Evolutionary conservation across 2,113 vertebrate species (phyloP).

Genomic region (Marcusenius ussheri): DNA sequence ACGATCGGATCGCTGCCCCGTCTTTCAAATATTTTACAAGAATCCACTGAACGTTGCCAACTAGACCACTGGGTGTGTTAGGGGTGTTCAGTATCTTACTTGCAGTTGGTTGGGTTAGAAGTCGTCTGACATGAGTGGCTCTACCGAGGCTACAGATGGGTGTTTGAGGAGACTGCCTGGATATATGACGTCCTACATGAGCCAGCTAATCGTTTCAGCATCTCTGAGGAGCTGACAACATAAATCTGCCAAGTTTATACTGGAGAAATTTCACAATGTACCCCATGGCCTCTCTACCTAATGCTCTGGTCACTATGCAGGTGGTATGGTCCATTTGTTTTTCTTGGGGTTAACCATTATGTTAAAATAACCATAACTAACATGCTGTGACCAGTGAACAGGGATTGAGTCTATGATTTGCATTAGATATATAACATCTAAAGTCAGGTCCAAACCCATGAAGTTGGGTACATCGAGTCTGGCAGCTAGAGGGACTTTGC

Average conservation of each 20-base stretch:
- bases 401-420: background rate
- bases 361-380: background rate
- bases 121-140: background rate
- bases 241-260: background rate
- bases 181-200: background rate
- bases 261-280: background rate
- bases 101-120: background rate
- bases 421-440: background rate
- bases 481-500: background rate
- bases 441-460: background rate
- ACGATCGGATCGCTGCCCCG: background rate
- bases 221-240: background rate
- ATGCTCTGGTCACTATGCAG: background rate
- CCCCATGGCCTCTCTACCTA: background rate
- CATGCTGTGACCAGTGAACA: background rate
- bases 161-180: background rate
- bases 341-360: background rate
- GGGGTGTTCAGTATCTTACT: background rate
- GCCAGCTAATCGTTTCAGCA: background rate
- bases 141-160: background rate
- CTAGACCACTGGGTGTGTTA: background rate
- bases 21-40: background rate
- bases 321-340: background rate
- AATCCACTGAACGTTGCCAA: background rate
- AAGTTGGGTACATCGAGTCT: background rate